Base-by-base conservation (phyloP, 1,140 invertebrate species). In the Papilio glaucus region DNA sequence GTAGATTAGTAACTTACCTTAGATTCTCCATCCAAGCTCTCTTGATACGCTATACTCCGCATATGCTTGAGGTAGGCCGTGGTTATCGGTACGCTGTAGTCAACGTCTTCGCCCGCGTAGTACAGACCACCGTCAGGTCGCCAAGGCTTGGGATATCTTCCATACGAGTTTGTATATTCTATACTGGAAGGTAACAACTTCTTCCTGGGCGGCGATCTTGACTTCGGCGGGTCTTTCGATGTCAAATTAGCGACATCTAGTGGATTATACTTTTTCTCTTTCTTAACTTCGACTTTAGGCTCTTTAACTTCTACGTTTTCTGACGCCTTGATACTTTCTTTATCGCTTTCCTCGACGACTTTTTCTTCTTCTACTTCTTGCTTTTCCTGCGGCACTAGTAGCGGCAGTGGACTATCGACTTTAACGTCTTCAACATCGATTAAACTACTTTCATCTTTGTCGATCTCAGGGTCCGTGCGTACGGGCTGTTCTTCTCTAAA, bases 21-120 rank as follows among this genome's bases (percentile, higher is more conserved):
- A 75, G 93, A 95, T 62, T 96, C 95, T 63, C 94, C 92, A 61
- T 95, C 94, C 80, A 95, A 79, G 1, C 95, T 94, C 45, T 96
- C 95, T 77, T 95, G 95, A 63, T 80, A 90, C 33, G 94, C 94
- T 88, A 96, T 93, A 80, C 94, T 96, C 83, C 95, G 94, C 93
- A 96, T 96, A 83, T 97, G 96, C 86, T 97, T 97, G 86, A 98
- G 92, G 89, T 97, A 97, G 1, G 97, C 96, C 12, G 97, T 97
- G 3, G 97, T 97, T 77, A 98, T 97, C 10, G 97, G 97, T 75
- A 97, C 94, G 81, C 96, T 96, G 87, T 96, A 97, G 89, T 97
- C 96, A 45, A 97, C 95, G 81, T 94, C 93, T 76, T 94, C 93
- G 0, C 85, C 86, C n/a, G 75, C 85, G 71, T 84, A 92, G 72